phyloP scores from a whole-genome alignment of 2,888 invertebrate species.

The Dusona sp. region DNA sequence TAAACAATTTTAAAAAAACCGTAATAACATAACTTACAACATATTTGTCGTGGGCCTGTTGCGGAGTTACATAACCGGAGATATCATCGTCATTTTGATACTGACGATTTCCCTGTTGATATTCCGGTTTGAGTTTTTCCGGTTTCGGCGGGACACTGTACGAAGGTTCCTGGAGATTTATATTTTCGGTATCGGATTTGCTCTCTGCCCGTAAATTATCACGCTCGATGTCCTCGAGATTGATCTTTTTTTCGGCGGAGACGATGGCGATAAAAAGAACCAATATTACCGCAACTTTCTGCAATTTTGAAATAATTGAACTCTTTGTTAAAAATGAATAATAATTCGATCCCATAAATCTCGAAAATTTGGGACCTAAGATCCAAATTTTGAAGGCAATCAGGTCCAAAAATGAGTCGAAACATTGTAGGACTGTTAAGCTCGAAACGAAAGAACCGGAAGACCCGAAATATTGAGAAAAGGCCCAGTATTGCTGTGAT shows the following conservation, averaged over 20 bases:
- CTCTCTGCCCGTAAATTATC: constrained; percentile 89
- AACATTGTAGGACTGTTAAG: not conserved
- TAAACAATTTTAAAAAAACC: not conserved
- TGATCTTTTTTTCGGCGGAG: constrained; percentile 87
- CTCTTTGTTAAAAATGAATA: not conserved
- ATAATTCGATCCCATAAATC: not conserved
- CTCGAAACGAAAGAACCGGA: too few species aligned
- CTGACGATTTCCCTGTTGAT: constrained; percentile 64
- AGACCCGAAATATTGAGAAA: too few species aligned
- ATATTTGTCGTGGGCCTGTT: constrained; percentile 70
- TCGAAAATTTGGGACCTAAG: not conserved
- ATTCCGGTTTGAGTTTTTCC: constrained; percentile 70
- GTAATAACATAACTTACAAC: constrained; percentile 45
- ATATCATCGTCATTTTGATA: constrained; percentile 67
- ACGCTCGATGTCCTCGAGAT: constrained; percentile 91
- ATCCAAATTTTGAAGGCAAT: not conserved
- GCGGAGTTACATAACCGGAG: constrained; percentile 55
- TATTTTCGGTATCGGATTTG: constrained; percentile 78
- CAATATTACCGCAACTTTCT: constrained; percentile 77
- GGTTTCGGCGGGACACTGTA: constrained; percentile 72
- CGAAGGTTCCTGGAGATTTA: constrained; percentile 70
- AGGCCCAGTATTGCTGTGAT: not conserved
- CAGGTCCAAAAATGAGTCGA: not conserved
- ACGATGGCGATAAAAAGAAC: constrained; percentile 76
- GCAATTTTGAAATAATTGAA: constrained; percentile 63